Evolutionary conservation across 2,113 vertebrate genomes (phyloP).

Genomic region (Aptenodytes forsteri): DNA sequence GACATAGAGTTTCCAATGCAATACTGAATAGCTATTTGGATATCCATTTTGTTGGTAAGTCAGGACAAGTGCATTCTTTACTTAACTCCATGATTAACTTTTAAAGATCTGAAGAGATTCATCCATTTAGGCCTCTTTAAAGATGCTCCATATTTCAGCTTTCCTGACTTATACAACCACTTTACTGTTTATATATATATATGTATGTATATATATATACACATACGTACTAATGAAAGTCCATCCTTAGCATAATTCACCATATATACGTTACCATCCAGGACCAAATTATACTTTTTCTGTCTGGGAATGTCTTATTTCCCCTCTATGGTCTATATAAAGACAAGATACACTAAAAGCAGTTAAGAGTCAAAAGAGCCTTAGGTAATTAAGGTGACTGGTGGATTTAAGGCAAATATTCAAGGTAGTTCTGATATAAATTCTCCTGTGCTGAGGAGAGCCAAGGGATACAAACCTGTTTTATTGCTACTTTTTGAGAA

Average conservation of each 20-base stretch:
- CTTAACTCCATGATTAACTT: neutral
- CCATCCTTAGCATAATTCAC: neutral
- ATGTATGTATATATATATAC: neutral
- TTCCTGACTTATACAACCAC: neutral
- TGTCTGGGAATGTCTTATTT: neutral
- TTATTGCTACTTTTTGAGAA: neutral
- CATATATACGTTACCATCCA: neutral
- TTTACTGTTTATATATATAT: neutral
- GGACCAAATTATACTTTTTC: neutral
- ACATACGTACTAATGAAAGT: neutral
- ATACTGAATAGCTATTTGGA: neutral
- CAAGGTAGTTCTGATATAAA: neutral
- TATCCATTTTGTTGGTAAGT: neutral
- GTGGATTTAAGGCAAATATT: neutral
- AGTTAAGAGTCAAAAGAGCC: neutral
- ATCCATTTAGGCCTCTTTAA: neutral
- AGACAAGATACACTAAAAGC: neutral
- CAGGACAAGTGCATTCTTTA: neutral
- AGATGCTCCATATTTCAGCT: neutral
- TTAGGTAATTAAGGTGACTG: neutral
- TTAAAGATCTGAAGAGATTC: neutral
- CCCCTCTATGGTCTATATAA: neutral
- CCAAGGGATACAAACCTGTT: neutral
- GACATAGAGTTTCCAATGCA: neutral
- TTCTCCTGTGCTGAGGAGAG: neutral